Evolutionary conservation across 2,888 invertebrate genomes (phyloP), one percentile per base, ranked within the genome.

Genomic region (Hymenopus coronatus): DNA sequence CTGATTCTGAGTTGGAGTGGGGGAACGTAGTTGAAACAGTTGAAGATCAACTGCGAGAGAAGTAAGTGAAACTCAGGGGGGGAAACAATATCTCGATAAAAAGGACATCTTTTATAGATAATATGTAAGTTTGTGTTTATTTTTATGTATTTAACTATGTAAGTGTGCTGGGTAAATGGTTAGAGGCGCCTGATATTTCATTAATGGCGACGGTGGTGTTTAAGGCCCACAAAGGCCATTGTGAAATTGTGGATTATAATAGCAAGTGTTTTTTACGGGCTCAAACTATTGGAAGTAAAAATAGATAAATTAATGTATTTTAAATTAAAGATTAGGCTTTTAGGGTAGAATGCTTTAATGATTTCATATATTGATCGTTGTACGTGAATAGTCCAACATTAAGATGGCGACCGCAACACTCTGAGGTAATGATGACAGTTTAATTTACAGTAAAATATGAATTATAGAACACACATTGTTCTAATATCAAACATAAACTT

Each of bases 321-420:
- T 28, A 14, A 83, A 28, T 4, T 83, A 83, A 7, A 83, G 0
- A 27, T 83, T 28, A 3, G 27, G 8, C 12, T 15, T n/a, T 83
- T 3, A 6, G 14, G 8, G 25, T 20, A 70, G 20, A 25, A 20
- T 70, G 54, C 4, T 70, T 20, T 70, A 25, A 20, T 20, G 54
- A 40, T 40, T 12, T 70, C 25, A 70, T 20, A 40, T 87, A 87
- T 87, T 33, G 87, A 87, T 87, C 33, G 33, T 27, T 70, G 81
- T 28, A 27, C 15, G 27, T 14, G 7, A 54, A 28, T 20, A 14
- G 81, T 54, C 30, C n/a, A 33, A 25, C 27, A 30, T 87, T 87
- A 87, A 87, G 86, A 87, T 87, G 87, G 87, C 87, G 87, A 82
- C 87, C 40, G 82, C 82, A 40, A 82, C 81, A 40, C 33, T 86